phyloP scores from a whole-genome alignment of 2,113 vertebrate genomes.

The Arizona elegans region DNA sequence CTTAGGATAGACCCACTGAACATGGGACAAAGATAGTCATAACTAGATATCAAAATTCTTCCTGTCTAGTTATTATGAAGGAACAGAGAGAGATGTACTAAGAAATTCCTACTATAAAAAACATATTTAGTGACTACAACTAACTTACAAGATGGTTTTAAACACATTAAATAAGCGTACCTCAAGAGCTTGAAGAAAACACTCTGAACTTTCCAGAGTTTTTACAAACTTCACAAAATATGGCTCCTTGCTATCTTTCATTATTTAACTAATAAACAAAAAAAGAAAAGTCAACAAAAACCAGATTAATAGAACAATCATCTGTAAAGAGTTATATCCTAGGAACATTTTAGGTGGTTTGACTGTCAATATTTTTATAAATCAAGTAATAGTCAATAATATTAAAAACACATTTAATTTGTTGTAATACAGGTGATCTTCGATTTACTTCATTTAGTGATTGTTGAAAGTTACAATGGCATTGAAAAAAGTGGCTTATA shows the following conservation, averaged over 20 bases:
- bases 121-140: background rate
- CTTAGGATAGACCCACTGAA: background rate
- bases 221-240: slow-evolving; percentile 91
- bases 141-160: background rate
- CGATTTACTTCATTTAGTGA: background rate
- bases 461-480: background rate
- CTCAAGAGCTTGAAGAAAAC: slow-evolving; percentile 85
- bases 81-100: background rate
- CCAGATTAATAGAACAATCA: background rate
- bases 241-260: slow-evolving; percentile 74
- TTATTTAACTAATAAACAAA: slow-evolving; percentile 66
- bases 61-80: background rate
- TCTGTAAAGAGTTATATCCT: background rate
- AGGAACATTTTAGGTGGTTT: background rate
- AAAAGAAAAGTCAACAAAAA: background rate
- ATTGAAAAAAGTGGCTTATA: background rate
- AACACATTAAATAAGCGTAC: slow-evolving; percentile 62
- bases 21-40: background rate
- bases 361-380: background rate
- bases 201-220: slow-evolving; percentile 71
- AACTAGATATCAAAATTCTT: background rate
- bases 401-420: background rate
- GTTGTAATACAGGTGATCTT: background rate
- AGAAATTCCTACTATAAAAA: background rate
- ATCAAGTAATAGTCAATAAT: background rate